Evolutionary conservation across 2,888 invertebrate genomes (phyloP), one percentile per base, ranked within the genome.

Genomic region (Drosophila buzzatii): DNA sequence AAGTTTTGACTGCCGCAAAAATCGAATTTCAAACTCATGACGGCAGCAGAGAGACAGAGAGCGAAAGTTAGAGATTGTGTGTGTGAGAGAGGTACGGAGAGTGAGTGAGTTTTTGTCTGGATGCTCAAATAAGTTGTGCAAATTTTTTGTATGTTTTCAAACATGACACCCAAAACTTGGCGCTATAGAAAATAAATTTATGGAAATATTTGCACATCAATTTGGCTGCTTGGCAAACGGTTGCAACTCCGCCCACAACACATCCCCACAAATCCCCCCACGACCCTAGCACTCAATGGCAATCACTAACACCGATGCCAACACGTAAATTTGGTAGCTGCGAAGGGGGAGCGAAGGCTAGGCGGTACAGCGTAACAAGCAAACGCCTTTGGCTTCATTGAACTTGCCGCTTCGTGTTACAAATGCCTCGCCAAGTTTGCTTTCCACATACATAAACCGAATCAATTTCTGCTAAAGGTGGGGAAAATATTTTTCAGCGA

Each of bases 181-280:
- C 41, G 73, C 63, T 64, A 68, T 75, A 63, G 79, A 76, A 81
- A 79, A 81, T 82, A 86, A 88, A 86, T 88, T 88, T 85, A 82
- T 88, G 82, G 83, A 89, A 86, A 86, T 89, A 86, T 86, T 86
- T 86, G 76, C 88, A 77, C 86, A 89, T 85, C 90, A 89, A 88
- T 88, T 85, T 88, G 63, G 55, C 70, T 58, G 85, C 62, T 65
- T 62, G 63, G 71, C 62, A 72, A 75, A 64, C 59, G 70, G 45
- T 57, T 55, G 23, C 31, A 49, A 7, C 12, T 12, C 27, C 7
- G n/a, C 27, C 55, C 6, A 12, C 27, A 16, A 2, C 14, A 27
- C 27, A 27, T 0, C 51, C 35, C 16, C 62, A 42, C 10, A 39
- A 39, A 10, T 2, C 20, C 65, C 37, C 42, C 16, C 44, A 27